Evolutionary conservation across 2,113 vertebrate genomes (phyloP).

Genomic region (Choloepus hoffmanni): DNA sequence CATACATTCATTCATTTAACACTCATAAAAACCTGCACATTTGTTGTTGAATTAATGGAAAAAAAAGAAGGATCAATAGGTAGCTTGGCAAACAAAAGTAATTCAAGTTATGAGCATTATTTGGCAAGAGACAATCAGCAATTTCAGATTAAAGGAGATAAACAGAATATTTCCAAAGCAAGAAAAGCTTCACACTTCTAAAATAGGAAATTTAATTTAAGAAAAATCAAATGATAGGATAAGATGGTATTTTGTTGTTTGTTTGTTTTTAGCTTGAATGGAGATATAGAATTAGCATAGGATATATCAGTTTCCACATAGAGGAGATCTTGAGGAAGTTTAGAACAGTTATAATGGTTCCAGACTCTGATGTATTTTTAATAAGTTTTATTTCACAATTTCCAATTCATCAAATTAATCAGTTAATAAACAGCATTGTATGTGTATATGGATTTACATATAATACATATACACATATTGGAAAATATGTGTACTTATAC

Average conservation of each 20-base stretch:
- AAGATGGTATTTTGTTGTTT: neutral
- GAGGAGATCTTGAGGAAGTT: neutral
- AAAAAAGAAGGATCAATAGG: neutral
- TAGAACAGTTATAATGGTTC: neutral
- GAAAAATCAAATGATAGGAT: neutral
- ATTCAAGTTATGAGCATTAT: constrained; percentile 7
- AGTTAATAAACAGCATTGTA: too few relatives aligned
- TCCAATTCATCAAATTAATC: neutral
- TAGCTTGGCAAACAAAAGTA: neutral
- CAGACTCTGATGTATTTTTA: neutral
- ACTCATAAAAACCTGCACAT: neutral
- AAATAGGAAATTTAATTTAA: neutral
- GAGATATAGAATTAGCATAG: neutral
- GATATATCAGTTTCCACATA: neutral
- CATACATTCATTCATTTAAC: neutral
- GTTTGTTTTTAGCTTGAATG: neutral
- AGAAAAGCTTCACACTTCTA: neutral
- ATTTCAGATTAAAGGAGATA: neutral
- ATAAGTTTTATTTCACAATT: neutral
- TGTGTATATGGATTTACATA: too few relatives aligned
- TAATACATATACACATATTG: neutral
- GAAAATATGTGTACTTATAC: neutral
- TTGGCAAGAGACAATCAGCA: neutral
- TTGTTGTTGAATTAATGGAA: neutral
- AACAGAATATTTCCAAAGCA: neutral